Base-by-base conservation (phyloP, 2,888 invertebrate genomes). In the Papilio protenor region DNA sequence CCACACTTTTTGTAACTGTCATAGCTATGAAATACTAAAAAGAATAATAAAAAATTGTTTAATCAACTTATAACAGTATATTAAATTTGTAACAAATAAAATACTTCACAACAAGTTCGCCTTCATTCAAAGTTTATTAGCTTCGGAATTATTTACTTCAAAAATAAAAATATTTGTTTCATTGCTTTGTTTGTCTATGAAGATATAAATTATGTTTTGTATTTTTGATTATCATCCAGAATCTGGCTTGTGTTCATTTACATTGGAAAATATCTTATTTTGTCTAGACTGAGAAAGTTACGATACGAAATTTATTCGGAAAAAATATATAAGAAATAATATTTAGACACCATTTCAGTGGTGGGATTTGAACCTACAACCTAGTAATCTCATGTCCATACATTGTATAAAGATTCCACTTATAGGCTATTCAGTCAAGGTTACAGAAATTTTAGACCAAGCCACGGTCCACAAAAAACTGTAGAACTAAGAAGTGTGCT, bases 161-260 rank as follows among this genome's bases (percentile, higher is more conserved):
- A 64, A 11, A 40, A 40, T 64, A 61, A 16, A 61, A 61, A 59
- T 59, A 64, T 64, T 33, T 33, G 0, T 64, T 33, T 64, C 40
- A 40, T 40, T 64, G 33, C 64, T 64, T 64, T 64, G 40, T 64
- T 64, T 64, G 27, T 33, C 27, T 61, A 61, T 6, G 16, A 27
- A 61, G 61, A 27, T 33, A 61, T 8, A 6, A 61, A 33, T 27
- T 61, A 33, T 61, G 27, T 61, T 33, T 33, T 61, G 14, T 57
- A 21, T 21, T 57, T 61, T 33, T 61, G 21, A 27, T 27, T 27
- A 61, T 27, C 16, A 64, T 64, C 18, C 18, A 14, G 2, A 64
- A 64, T 64, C 64, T 64, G 64, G 64, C 8, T 64, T 64, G 18
- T 8, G 33, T 40, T 64, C 64, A 40, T 64, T n/a, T 64, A 40